Conservation (phyloP, 2,797 vertebrate genomes). For the Eulemur rubriventer region DNA sequence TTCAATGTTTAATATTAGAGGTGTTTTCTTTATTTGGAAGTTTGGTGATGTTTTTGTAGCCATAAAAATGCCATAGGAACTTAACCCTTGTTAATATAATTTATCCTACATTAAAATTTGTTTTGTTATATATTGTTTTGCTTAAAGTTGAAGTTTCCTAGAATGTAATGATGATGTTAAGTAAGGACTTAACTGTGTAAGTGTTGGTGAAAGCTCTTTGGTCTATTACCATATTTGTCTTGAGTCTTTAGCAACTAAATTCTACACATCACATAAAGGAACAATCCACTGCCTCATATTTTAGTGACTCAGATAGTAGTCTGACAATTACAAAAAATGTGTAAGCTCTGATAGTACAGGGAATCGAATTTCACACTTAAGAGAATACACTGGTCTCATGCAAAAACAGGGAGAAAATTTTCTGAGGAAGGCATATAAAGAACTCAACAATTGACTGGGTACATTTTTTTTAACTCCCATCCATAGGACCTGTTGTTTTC, state of each 20-base stretch:
- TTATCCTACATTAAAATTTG: no score
- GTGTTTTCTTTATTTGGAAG: no score
- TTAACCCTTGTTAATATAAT: no score
- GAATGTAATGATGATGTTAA: not conserved
- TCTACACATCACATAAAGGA: not conserved
- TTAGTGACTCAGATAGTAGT: not conserved
- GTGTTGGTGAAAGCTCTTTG: not conserved
- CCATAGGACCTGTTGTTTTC: not conserved
- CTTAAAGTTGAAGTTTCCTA: not conserved
- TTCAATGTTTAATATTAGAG: no score
- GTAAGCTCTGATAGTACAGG: not conserved
- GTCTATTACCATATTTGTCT: not conserved
- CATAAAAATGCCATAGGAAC: no score
- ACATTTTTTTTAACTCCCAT: not conserved
- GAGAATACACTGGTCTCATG: not conserved
- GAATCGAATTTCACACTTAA: slow-evolving; percentile 17
- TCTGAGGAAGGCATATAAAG: not conserved
- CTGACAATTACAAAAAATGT: not conserved
- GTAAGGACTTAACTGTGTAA: not conserved
- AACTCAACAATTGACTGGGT: not conserved
- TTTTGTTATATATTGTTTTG: not conserved
- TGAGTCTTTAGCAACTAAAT: not conserved
- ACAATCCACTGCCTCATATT: not conserved
- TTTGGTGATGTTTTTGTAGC: no score
- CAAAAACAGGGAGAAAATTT: not conserved